Base-by-base conservation (phyloP, 2,797 vertebrate genomes). In the Pseudopleuronectes americanus region DNA sequence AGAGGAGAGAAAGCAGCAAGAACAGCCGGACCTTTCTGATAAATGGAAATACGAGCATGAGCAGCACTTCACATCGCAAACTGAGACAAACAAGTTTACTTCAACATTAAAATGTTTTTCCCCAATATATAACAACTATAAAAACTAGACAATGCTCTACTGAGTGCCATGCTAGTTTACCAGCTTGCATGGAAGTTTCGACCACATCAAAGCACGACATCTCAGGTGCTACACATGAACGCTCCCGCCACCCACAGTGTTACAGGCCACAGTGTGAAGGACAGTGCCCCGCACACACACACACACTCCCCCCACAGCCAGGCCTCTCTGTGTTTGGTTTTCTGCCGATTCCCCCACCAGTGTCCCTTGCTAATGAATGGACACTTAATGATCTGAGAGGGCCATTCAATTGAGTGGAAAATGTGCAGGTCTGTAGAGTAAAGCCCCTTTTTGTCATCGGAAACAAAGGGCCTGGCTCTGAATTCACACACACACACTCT, bases 321-420 rank as follows among this genome's bases (percentile, higher is more conserved):
- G 86, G 80, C 86, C 88, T 74, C 83, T 74, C 77, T 74, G 61
- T 84, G 80, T 90, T 86, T 87, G 84, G 64, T 78, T 83, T 85
- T 65, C 69, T 68, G 80, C 68, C 14, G 43, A 80, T 77, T 76
- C 75, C 79, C 84, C 84, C 68, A 36, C 67, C 74, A 64, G 77
- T 79, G 84, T 84, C 80, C 80, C 79, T 59, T 23, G 58, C 63
- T 92, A 91, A 92, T 93, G 87, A 94, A 93, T 92, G 85, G 83
- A 74, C 72, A 84, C 91, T 92, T 92, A 93, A 93, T 92, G 87
- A 93, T 92, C 87, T 90, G 85, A 91, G 89, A 88, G 82, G 68
- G 61, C 66, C 74, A 81, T 90, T 93, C 88, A 91, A 81, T 84
- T 89, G 87, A 91, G 90, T 90, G 86, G 88, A 90, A 93, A 93